These are phyloP conservation scores for Philopedon plagiatum DNA, from an alignment of 2,888 invertebrate species.

Conservation along the genomic window DNA sequence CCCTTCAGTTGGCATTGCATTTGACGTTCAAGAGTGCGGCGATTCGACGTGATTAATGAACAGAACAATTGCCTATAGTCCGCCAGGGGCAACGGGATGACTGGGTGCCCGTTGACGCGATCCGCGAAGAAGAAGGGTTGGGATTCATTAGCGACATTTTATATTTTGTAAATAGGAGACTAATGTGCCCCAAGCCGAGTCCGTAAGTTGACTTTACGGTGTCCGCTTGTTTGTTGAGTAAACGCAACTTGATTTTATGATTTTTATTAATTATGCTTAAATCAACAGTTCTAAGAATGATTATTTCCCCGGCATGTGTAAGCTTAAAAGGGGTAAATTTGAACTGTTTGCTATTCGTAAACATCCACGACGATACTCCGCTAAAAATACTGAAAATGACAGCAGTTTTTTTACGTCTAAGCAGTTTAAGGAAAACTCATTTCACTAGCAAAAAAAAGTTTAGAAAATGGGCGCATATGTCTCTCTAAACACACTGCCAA, in stretches of 20 bases:
- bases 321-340: neutral
- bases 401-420: too few relatives aligned
- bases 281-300: conserved; percentile 48
- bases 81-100: conserved; percentile 46
- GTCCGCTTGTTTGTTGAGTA: conserved; percentile 46
- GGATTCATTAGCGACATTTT: conserved; percentile 65
- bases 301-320: neutral
- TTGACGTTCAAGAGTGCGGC: conserved; percentile 69
- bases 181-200: conserved; percentile 35
- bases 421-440: too few relatives aligned
- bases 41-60: conserved; percentile 68
- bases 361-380: too few relatives aligned
- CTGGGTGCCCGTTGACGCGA: conserved; percentile 19
- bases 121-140: conserved; percentile 64
- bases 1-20: conserved; percentile 68
- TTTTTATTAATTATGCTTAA: conserved; percentile 58
- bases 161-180: conserved; percentile 63
- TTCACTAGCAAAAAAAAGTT: too few relatives aligned
- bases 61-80: conserved; percentile 67
- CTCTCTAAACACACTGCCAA: too few relatives aligned
- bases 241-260: conserved; percentile 51
- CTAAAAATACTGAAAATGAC: too few relatives aligned
- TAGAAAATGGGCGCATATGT: too few relatives aligned
- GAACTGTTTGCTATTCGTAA: too few relatives aligned
- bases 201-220: conserved; percentile 50